phyloP scores from a whole-genome alignment of 2,888 invertebrate species.

The Melanophora roralis region DNA sequence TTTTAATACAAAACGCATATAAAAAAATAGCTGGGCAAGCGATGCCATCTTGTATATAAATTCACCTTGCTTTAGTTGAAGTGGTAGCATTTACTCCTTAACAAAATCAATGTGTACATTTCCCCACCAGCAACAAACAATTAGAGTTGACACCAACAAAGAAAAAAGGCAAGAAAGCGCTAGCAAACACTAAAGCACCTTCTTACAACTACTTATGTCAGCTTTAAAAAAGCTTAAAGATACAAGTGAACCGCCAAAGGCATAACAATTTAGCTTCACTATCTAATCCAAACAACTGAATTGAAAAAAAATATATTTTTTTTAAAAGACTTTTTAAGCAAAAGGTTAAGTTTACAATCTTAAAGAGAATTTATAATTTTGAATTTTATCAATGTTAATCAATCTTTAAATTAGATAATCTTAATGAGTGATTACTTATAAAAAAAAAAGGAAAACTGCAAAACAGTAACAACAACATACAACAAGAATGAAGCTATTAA shows the following conservation, averaged over 20 bases:
- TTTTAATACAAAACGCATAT: too few relatives aligned
- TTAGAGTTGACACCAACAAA: neutral
- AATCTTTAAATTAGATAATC: constrained; percentile 27
- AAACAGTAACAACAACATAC: neutral
- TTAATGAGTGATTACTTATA: neutral
- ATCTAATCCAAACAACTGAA: neutral
- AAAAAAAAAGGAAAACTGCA: neutral
- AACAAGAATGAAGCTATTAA: neutral
- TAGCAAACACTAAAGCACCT: neutral
- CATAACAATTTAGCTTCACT: neutral
- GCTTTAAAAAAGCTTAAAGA: constrained; percentile 4
- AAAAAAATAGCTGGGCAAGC: too few relatives aligned
- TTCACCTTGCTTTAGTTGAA: too few relatives aligned
- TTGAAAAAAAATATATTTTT: neutral
- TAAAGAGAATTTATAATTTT: neutral
- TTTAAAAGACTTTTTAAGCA: neutral
- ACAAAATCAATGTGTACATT: neutral
- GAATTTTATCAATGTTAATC: constrained; percentile 17
- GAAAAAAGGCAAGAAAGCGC: neutral
- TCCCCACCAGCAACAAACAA: neutral
- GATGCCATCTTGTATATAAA: too few relatives aligned
- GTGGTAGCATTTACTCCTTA: too few relatives aligned
- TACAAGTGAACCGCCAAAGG: neutral
- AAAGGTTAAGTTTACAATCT: constrained; percentile 19
- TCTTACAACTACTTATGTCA: constrained; percentile 28